These are phyloP conservation scores for Choloepus hoffmanni DNA, from an alignment of 2,113 vertebrate genomes.

Conservation along the genomic window DNA sequence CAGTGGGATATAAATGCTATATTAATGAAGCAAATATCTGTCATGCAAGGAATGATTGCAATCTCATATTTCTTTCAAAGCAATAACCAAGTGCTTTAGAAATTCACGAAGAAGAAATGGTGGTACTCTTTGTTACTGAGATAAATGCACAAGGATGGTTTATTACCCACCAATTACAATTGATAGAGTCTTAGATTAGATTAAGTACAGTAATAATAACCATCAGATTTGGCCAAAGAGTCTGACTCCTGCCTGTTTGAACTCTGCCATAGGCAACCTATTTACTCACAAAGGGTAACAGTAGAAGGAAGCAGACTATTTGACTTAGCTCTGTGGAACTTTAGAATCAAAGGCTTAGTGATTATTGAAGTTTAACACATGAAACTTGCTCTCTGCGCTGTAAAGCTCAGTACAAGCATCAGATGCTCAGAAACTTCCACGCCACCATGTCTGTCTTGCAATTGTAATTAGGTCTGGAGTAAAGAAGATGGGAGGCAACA, in stretches of 20 bases:
- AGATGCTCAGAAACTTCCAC: not conserved
- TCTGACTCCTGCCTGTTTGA: slow-evolving; percentile 80
- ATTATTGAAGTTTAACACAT: not conserved
- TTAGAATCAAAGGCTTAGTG: slow-evolving; percentile 9
- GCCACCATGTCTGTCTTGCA: not conserved
- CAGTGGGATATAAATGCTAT: not conserved
- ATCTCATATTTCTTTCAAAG: slow-evolving; percentile 33
- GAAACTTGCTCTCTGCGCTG: not conserved
- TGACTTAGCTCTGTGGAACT: slow-evolving; percentile 90
- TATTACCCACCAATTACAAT: not conserved
- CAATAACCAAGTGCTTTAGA: not conserved
- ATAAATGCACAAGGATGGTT: too few species aligned
- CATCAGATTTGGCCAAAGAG: slow-evolving; percentile 95
- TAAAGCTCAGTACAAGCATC: not conserved
- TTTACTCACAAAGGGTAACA: slow-evolving; percentile 90
- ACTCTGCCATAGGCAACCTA: slow-evolving; percentile 33
- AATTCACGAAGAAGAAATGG: not conserved
- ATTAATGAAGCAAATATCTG: slow-evolving; percentile 20
- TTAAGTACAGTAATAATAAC: slow-evolving; percentile 88
- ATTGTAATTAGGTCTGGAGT: not conserved
- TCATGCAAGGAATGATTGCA: not conserved
- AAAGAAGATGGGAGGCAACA: not conserved
- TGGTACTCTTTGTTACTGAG: not conserved
- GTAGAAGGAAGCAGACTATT: slow-evolving; percentile 92
- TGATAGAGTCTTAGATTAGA: not conserved